Evolutionary conservation across 2,888 invertebrate genomes (phyloP).

Genomic region (Drosophila mettleri): DNA sequence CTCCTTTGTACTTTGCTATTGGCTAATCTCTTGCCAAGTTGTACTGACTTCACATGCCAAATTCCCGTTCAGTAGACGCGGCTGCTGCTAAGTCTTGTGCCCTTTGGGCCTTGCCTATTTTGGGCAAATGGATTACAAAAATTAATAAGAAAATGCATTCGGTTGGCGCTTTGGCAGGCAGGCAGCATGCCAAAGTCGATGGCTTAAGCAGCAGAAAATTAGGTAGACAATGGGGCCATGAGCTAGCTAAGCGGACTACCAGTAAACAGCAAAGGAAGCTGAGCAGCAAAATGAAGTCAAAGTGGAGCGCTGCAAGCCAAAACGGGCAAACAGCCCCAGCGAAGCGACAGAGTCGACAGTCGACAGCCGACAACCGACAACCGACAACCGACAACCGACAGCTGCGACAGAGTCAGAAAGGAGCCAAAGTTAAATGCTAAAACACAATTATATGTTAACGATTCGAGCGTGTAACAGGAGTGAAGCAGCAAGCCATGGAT

Average conservation of each 20-base stretch:
- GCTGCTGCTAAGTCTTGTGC: constrained; percentile 22
- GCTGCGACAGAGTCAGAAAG: constrained; percentile 41
- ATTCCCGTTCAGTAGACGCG: constrained; percentile 10
- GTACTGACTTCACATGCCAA: constrained; percentile 21
- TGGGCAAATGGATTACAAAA: constrained; percentile 64
- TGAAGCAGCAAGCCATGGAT: constrained; percentile 31
- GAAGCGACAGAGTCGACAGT: constrained; percentile 5
- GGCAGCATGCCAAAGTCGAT: constrained; percentile 44
- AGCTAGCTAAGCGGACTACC: constrained; percentile 17
- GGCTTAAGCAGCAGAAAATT: constrained; percentile 68
- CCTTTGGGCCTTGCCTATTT: constrained; percentile 43
- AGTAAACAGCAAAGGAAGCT: constrained; percentile 12
- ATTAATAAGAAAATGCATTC: constrained; percentile 65
- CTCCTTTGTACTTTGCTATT: constrained; percentile 6
- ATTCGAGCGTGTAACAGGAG: constrained; percentile 55
- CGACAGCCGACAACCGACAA: constrained; percentile 20
- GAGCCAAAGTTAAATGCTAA: constrained; percentile 75
- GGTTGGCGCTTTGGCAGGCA: constrained; percentile 35
- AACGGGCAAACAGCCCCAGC: constrained; percentile 50
- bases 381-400: constrained; percentile 27
- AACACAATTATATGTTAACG: constrained; percentile 72
- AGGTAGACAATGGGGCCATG: constrained; percentile 69
- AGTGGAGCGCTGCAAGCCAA: constrained; percentile 59
- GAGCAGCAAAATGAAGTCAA: constrained; percentile 29
- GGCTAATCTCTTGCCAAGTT: constrained; percentile 32